These are phyloP conservation scores for Isaurus tuberculatus DNA, from an alignment of 92 coral and sea anemone species.

Conservation along the genomic window DNA sequence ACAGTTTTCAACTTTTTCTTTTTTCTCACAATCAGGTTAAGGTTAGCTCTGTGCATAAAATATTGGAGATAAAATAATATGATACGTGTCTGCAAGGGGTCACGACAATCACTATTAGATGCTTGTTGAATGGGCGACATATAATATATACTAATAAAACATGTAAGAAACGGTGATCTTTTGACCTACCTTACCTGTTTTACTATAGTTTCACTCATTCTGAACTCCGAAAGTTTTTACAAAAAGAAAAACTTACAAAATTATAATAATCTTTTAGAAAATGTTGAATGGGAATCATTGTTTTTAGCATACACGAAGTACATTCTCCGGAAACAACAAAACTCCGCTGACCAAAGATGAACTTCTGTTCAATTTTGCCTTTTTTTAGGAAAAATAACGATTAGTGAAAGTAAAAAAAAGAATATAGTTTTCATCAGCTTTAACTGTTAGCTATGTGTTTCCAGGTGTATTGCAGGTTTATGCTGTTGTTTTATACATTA, in stretches of 20 bases:
- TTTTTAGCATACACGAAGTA: neutral
- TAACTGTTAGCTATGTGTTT: conserved; percentile 18
- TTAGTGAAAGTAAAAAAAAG: neutral
- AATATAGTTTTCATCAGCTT: too few species aligned
- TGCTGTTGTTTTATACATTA: neutral
- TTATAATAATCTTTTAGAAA: neutral
- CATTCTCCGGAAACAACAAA: too few species aligned
- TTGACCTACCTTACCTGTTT: conserved; percentile 30
- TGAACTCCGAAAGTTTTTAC: neutral
- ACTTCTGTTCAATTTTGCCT: neutral
- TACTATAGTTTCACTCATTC: conserved; percentile 38
- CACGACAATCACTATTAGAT: too few species aligned
- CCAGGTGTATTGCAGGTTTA: neutral
- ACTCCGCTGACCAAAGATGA: neutral
- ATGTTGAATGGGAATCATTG: neutral
- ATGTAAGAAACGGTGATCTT: too few species aligned
- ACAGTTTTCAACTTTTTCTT: too few species aligned
- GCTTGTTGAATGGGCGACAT: too few species aligned
- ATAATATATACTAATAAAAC: too few species aligned
- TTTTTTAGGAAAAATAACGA: neutral
- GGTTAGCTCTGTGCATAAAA: too few species aligned
- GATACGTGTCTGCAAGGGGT: too few species aligned
- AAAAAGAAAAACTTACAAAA: neutral
- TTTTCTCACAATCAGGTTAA: too few species aligned
- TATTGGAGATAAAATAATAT: too few species aligned